Base-by-base conservation (phyloP, 2,888 invertebrate species). In the Coronaproctus castanopsis region DNA sequence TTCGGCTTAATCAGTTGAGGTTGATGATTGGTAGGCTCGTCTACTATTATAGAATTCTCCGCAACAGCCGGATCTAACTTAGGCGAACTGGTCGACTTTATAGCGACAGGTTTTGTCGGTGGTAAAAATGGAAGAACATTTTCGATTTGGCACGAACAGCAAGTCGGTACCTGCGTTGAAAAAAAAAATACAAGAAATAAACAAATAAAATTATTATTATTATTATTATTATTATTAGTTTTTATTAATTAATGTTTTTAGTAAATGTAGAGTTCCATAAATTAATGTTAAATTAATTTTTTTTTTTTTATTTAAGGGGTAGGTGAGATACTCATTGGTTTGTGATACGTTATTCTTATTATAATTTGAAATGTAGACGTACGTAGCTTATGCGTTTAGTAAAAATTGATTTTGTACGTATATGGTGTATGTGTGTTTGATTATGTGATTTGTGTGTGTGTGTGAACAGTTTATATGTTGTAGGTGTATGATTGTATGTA, bases 61-160 rank as follows among this genome's bases (percentile, higher is more conserved):
- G 55, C 61, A 48, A 57, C 52, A 1, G 55, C 61, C 2, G 49
- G 21, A 18, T 61, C 57, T 1, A 58, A 60, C 21, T 60, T 62
- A n/a, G 57, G 62, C 1, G 62, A 24, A 23, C 8, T 36, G 5
- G 36, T 36, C 5, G 55, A 53, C 2, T 62, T 58, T 19, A 57
- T 63, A 10, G 53, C 57, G n/a, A 53, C 14, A 5, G 36, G 14
- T 36, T 36, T 36, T 36, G 14, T 14, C 14, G 36, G 5, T 58
- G 23, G 49, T 36, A 52, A 53, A 55, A 36, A 14, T 10, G 60
- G 57, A 54, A 53, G 53, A 18, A 60, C 24, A 22, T 60, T 57
- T 60, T 61, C 60, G 14, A 87, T 81, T 69, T 86, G 86, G 67
- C 87, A 87, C 2, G 85, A 84, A 67, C 87, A 87, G 66, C 86